Evolutionary conservation across 92 coral and sea anemone genomes (phyloP).

Genomic region (Montipora capitata): DNA sequence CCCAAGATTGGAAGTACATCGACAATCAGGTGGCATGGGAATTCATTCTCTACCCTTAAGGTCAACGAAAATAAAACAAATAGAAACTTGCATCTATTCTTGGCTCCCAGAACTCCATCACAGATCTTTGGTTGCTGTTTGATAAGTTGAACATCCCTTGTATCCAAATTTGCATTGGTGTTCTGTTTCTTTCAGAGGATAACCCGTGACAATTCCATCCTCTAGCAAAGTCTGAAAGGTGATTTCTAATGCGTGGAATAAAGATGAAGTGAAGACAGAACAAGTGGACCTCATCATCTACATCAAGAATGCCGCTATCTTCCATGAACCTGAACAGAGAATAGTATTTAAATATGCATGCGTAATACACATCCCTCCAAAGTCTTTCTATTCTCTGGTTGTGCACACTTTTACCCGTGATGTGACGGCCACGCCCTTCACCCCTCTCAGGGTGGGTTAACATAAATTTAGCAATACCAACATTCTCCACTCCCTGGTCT

Average conservation of each 20-base stretch:
- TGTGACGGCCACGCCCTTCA: slow-evolving; percentile 62
- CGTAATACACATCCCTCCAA: slow-evolving; percentile 69
- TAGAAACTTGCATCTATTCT: slow-evolving; percentile 38
- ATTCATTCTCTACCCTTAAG: too few relatives aligned
- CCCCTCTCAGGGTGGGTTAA: slow-evolving; percentile 63
- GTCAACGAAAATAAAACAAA: too few relatives aligned
- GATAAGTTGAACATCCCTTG: slow-evolving; percentile 76
- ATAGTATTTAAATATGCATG: slow-evolving; percentile 56
- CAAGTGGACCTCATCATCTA: slow-evolving; percentile 44
- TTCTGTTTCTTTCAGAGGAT: slow-evolving; percentile 52
- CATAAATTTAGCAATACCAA: slow-evolving; percentile 61
- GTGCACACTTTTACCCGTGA: slow-evolving; percentile 63
- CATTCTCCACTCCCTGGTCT: slow-evolving; percentile 70
- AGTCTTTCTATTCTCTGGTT: slow-evolving; percentile 58
- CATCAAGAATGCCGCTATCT: slow-evolving; percentile 45
- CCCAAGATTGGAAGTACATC: too few relatives aligned
- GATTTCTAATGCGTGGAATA: slow-evolving; percentile 57
- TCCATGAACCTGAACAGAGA: slow-evolving; percentile 60
- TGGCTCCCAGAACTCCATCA: slow-evolving; percentile 76
- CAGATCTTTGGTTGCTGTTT: slow-evolving; percentile 62
- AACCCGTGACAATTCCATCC: slow-evolving; percentile 70
- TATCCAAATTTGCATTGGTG: slow-evolving; percentile 68
- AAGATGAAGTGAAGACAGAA: slow-evolving; percentile 66
- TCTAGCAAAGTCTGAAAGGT: slow-evolving; percentile 58
- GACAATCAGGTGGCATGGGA: too few relatives aligned